Conservation (phyloP, 2,888 invertebrate genomes). For the Heliconius hortense region DNA sequence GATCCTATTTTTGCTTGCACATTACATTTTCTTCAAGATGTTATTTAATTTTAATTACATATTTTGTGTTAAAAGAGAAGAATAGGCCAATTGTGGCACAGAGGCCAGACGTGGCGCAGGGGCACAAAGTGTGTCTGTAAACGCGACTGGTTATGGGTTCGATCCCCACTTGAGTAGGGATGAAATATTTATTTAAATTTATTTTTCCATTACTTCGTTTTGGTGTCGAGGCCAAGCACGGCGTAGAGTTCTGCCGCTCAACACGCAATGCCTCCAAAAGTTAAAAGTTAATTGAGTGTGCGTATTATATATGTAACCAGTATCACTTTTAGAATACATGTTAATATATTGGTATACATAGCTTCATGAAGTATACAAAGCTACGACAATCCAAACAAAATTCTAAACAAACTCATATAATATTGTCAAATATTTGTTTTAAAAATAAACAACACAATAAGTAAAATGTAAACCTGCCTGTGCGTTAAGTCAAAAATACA, state of each 20-base stretch:
- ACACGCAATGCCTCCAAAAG: too few relatives aligned
- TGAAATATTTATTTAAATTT: too few relatives aligned
- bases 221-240: too few relatives aligned
- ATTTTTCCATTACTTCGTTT: too few relatives aligned
- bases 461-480: constrained; percentile 52
- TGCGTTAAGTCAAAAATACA: constrained; percentile 44
- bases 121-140: too few relatives aligned
- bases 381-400: neutral
- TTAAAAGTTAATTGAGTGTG: too few relatives aligned
- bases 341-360: neutral
- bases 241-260: too few relatives aligned
- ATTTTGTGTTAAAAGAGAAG: neutral
- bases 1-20: constrained; percentile 48
- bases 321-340: neutral
- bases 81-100: too few relatives aligned
- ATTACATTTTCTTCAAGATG: constrained; percentile 3
- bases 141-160: too few relatives aligned
- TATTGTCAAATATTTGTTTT: constrained; percentile 8
- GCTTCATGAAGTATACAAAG: neutral
- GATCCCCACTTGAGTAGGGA: too few relatives aligned
- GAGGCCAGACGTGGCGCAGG: too few relatives aligned
- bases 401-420: neutral
- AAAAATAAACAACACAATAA: constrained; percentile 51
- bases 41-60: neutral
- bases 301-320: neutral